Conservation (phyloP, 1,140 invertebrate species). For the Drosophila eugracilis region DNA sequence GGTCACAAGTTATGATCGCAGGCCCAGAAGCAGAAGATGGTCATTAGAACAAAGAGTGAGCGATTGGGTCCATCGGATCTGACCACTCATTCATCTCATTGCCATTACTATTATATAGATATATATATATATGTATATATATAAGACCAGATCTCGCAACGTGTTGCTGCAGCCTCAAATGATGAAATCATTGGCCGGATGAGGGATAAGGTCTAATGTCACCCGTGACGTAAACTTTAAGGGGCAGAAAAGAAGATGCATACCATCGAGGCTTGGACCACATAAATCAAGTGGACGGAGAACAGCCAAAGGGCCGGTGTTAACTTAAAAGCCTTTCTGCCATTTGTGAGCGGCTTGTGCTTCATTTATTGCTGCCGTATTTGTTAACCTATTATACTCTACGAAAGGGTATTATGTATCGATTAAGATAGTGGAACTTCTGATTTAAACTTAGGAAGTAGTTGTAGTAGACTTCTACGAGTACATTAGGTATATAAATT, state of each 20-base stretch:
- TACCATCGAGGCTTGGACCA: conserved; percentile 10
- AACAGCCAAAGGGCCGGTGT: conserved; percentile 34
- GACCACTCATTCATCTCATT: conserved; percentile 32
- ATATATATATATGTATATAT: too few species aligned
- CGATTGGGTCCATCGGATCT: conserved; percentile 1
- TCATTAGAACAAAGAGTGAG: conserved; percentile 21
- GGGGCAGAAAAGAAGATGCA: conserved; percentile 35
- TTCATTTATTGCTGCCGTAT: conserved; percentile 43
- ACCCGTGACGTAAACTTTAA: conserved; percentile 42
- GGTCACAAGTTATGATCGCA: conserved; percentile 22
- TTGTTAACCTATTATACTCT: conserved; percentile 24
- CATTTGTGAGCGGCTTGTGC: conserved; percentile 49
- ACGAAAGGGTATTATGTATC: not conserved
- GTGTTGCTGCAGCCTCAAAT: conserved; percentile 21
- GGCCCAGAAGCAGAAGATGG: not conserved
- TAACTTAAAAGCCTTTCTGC: conserved; percentile 40
- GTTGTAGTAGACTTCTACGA: too few species aligned
- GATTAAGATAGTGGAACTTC: not conserved
- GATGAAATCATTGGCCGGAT: conserved; percentile 37
- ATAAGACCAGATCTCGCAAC: conserved; percentile 22
- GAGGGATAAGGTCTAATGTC: conserved; percentile 9
- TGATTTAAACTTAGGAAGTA: not conserved
- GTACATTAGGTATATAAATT: too few species aligned
- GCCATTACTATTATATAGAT: conserved; percentile 12
- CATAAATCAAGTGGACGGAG: conserved; percentile 37